phyloP scores from a whole-genome alignment of 1,140 invertebrate species.

The Leptinotarsa lineolata region DNA sequence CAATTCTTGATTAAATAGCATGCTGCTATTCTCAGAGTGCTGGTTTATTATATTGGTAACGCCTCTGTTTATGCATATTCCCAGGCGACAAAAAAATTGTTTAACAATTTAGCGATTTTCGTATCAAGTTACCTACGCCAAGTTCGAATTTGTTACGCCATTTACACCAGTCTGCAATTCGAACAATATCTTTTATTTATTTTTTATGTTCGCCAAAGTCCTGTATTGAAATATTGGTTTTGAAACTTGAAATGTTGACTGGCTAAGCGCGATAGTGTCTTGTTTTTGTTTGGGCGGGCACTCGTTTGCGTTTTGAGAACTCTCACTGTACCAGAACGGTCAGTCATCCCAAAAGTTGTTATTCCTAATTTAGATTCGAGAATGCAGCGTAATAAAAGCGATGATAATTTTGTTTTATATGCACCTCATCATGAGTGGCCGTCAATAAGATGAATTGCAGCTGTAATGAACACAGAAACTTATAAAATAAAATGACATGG shows the following conservation, averaged over 20 bases:
- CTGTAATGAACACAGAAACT: too few species aligned
- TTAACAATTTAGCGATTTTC: constrained; percentile 1
- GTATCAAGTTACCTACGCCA: constrained; percentile 5
- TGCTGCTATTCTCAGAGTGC: too few species aligned
- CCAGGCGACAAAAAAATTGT: not conserved
- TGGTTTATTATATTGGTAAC: not conserved
- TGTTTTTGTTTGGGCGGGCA: not conserved
- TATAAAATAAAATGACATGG: too few species aligned
- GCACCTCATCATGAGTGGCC: not conserved
- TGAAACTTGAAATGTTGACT: not conserved
- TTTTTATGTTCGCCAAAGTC: not conserved
- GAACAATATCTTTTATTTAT: not conserved
- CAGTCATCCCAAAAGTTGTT: constrained; percentile 8
- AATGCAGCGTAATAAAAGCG: not conserved
- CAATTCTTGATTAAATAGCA: too few species aligned
- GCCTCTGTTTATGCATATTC: not conserved
- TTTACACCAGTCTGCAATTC: constrained; percentile 2
- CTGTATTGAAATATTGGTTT: constrained; percentile 8
- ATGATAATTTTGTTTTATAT: not conserved
- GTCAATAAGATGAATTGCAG: too few species aligned
- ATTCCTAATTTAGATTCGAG: not conserved
- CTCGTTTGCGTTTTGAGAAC: not conserved
- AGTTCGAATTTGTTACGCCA: not conserved
- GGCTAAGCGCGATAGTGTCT: not conserved
- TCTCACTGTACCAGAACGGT: not conserved